phyloP scores from a whole-genome alignment of 2,888 invertebrate species.

The Elysia crispata region DNA sequence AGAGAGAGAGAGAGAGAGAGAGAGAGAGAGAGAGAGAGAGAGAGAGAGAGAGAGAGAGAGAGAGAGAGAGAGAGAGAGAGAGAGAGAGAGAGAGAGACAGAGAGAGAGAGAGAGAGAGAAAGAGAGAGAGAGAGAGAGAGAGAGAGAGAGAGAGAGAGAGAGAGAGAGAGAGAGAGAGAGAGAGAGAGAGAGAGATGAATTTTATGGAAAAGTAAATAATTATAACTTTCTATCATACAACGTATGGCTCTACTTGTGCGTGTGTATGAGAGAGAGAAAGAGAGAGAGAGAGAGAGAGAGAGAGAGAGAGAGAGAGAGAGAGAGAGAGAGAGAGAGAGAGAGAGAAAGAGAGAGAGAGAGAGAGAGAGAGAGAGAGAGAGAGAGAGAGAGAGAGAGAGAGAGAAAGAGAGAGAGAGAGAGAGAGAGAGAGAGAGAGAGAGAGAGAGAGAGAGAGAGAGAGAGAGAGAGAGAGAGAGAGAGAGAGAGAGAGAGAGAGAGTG shows the following conservation, averaged over 20 bases:
- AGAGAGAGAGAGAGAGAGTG: background rate
- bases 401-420: constrained; percentile 24
- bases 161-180: constrained; percentile 23
- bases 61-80: constrained; percentile 27
- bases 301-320: constrained; percentile 48
- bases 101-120: background rate
- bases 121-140: constrained; percentile 32
- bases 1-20: constrained; percentile 24
- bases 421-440: background rate
- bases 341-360: constrained; percentile 3
- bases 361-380: constrained; percentile 34
- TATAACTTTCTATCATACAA: no score
- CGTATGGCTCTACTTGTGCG: no score
- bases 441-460: constrained; percentile 37
- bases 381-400: constrained; percentile 40
- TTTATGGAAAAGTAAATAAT: no score
- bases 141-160: constrained; percentile 37
- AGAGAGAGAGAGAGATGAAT: constrained; percentile 27
- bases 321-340: constrained; percentile 40
- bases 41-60: background rate
- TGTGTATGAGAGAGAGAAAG: background rate
- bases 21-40: constrained; percentile 25
- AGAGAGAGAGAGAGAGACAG: constrained; percentile 20
- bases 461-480: constrained; percentile 11
- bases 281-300: constrained; percentile 32